A percentile compares a stretch with the other conserved stretches of the same genome.
phyloP scores from a whole-genome alignment of 2,113 vertebrate species.

The Emydura subglobosa region DNA sequence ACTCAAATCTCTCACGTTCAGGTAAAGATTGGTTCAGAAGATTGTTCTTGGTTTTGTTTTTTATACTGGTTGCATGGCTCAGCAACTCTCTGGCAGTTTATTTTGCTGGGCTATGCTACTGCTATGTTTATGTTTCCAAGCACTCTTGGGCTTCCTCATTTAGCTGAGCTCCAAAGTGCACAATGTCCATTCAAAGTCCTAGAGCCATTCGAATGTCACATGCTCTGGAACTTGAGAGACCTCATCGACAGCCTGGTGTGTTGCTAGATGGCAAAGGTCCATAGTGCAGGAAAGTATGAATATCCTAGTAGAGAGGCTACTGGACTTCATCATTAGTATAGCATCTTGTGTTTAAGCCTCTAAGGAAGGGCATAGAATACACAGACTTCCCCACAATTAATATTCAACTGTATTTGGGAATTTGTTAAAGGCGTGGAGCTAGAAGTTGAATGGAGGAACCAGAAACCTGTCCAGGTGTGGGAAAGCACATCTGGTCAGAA shows the following conservation, averaged over 20 bases:
- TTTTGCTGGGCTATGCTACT: not conserved
- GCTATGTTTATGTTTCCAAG: not conserved
- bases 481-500: not conserved
- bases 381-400: not conserved
- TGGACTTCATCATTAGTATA: not conserved
- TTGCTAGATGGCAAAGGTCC: not conserved
- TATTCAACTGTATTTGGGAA: not conserved
- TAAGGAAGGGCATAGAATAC: not conserved
- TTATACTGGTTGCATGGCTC: not conserved
- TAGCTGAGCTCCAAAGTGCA: not conserved
- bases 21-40: not conserved
- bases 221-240: not conserved
- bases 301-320: not conserved
- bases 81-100: not conserved
- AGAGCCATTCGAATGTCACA: not conserved
- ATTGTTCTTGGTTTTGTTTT: not conserved
- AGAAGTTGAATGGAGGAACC: not conserved
- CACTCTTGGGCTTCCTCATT: not conserved
- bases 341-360: not conserved
- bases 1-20: not conserved
- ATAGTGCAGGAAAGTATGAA: conserved; percentile 9
- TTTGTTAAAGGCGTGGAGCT: not conserved
- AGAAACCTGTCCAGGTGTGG: not conserved
- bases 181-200: not conserved
- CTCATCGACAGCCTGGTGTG: not conserved